A percentile compares a stretch with the other conserved stretches of the same genome.
phyloP scores from a whole-genome alignment of 2,888 invertebrate genomes.

The Xestia c-nigrum region DNA sequence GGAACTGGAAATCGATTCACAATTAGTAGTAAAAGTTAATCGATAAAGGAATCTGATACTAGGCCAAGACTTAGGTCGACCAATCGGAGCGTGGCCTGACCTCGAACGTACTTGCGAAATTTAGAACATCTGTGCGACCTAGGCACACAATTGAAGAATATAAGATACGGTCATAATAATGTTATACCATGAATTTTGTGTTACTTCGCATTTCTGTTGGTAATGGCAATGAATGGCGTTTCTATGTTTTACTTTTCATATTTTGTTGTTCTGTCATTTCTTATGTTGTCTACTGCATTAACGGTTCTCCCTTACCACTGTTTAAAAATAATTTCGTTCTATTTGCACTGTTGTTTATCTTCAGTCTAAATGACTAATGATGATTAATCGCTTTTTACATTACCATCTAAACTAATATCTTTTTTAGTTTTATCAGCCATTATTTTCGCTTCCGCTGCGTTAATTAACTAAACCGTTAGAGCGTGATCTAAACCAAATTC shows the following conservation, averaged over 20 bases:
- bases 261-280: background rate
- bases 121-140: conserved; percentile 44
- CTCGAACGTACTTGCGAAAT: conserved; percentile 49
- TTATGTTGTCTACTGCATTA: background rate
- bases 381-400: conserved; percentile 44
- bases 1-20: conserved; percentile 70
- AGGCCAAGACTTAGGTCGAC: conserved; percentile 64
- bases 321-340: conserved; percentile 5
- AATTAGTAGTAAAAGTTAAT: conserved; percentile 75
- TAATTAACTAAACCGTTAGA: conserved; percentile 59
- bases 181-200: conserved; percentile 21
- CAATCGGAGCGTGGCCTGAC: conserved; percentile 61
- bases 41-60: conserved; percentile 72
- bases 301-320: background rate
- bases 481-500: conserved; percentile 52
- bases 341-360: conserved; percentile 24
- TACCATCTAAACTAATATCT: conserved; percentile 34
- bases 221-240: background rate
- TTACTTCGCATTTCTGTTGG: conserved; percentile 10
- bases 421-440: conserved; percentile 49
- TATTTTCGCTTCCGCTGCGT: conserved; percentile 58
- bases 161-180: conserved; percentile 20
- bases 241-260: background rate
- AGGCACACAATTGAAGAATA: conserved; percentile 28
- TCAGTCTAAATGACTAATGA: conserved; percentile 38